phyloP scores from a whole-genome alignment of 1,140 invertebrate species.

The Papilio glaucus region DNA sequence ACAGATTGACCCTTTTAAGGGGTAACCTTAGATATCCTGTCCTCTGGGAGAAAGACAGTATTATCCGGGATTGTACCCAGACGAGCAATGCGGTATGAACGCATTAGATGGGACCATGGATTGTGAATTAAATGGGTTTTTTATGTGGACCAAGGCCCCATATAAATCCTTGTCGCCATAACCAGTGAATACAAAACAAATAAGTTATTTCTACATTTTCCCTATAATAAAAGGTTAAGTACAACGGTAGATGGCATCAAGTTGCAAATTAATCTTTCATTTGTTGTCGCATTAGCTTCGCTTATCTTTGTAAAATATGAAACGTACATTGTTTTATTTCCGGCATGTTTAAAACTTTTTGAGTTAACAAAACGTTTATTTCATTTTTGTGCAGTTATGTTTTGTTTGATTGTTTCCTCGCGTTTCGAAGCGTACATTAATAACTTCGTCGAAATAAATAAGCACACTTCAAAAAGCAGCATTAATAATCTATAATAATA shows the following conservation, averaged over 20 bases:
- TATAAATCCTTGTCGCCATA: too few species aligned
- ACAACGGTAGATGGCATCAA: not conserved
- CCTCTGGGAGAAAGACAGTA: too few species aligned
- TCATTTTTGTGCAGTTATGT: not conserved
- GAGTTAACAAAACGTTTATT: conserved; percentile 3
- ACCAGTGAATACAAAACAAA: too few species aligned
- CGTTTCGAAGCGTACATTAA: not conserved
- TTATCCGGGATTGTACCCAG: too few species aligned
- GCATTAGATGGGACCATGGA: too few species aligned
- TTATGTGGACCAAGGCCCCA: too few species aligned
- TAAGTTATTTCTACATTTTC: too few species aligned
- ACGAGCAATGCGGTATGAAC: too few species aligned
- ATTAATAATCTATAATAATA: not conserved
- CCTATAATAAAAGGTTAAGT: too few species aligned
- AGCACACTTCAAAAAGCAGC: not conserved
- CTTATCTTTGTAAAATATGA: not conserved
- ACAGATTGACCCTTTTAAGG: too few species aligned
- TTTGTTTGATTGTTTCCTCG: not conserved
- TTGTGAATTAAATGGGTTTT: too few species aligned
- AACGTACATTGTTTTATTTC: not conserved
- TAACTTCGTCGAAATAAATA: not conserved
- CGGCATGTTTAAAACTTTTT: not conserved
- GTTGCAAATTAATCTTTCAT: not conserved
- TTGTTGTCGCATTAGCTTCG: not conserved
- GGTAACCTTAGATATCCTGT: too few species aligned